phyloP scores from a whole-genome alignment of 2,888 invertebrate species.

The Didymodactylos carnosus region DNA sequence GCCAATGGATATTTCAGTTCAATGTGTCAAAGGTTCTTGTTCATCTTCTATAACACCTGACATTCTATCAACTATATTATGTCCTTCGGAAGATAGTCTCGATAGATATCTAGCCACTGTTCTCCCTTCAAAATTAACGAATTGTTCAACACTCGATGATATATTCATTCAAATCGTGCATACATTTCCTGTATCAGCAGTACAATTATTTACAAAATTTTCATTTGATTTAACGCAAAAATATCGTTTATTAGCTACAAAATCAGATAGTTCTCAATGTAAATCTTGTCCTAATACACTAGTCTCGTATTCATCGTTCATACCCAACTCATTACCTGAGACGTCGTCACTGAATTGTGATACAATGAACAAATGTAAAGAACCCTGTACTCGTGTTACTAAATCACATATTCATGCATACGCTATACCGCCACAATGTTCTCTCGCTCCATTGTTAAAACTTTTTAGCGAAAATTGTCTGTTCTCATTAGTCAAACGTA shows the following conservation, averaged over 20 bases:
- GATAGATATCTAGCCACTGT: background rate
- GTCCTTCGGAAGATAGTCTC: background rate
- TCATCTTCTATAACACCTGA: too few species aligned
- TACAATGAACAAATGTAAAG: background rate
- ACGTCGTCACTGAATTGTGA: background rate
- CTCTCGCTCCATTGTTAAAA: background rate
- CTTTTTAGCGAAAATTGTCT: background rate
- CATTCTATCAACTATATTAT: background rate
- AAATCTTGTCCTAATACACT: background rate
- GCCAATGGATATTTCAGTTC: background rate
- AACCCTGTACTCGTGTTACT: background rate
- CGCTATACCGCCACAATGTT: background rate
- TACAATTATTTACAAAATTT: background rate
- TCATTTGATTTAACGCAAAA: background rate
- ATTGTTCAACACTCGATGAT: background rate
- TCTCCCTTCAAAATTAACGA: background rate
- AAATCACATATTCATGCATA: background rate
- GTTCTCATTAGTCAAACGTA: background rate
- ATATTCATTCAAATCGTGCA: background rate
- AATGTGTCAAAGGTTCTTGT: background rate
- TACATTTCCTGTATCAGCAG: background rate
- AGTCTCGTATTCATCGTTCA: background rate
- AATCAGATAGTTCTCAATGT: background rate
- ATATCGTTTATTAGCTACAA: background rate
- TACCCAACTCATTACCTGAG: too few species aligned